Evolutionary conservation across 2,113 vertebrate genomes (phyloP), one percentile per base, ranked within the genome.

Genomic region (Egretta garzetta): DNA sequence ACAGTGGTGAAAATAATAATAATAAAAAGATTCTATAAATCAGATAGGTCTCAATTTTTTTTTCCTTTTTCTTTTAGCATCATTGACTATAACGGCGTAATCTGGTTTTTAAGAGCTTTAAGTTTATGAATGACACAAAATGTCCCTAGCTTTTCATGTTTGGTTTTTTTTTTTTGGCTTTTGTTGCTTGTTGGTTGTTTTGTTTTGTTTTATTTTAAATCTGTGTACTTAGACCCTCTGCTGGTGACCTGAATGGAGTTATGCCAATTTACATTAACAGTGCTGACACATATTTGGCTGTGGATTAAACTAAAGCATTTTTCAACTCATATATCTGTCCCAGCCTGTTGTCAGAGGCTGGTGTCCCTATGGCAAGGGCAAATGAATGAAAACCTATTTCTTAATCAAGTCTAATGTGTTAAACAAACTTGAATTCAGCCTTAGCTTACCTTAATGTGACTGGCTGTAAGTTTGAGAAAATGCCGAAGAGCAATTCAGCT

Each of bases 1-100:
- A 93, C 23, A 19, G 32, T 87, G 64, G 32, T 62, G 79, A 97
- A 92, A 97, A 80, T 91, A 90, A 91, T 89, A 93, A 80, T 80
- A 83, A 82, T 74, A 74, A 91, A 91, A 95, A 86, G 21, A 83
- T 76, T 80, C 28, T 47, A 70, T 67, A 84, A 90, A 91, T 85
- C 47, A 67, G 32, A 72, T 72, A 80, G 7, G 16, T 63, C 56
- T 75, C 0, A 0, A 75, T 39, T 75, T 77, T 37, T 37, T 12
- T 23, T 20, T 28, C 7, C 39, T 35, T 63, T 67, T 45, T 56
- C 20, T 67, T 64, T 64, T 6, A 47, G 1, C 4, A 27, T 55
- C 50, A 26, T 30, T 75, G 49, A 49, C 26, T 64, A 7, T 12
- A 67, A 6, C 33, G 19, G 12, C 80, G 8, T 37, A 26, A 55